Conservation (phyloP, 2,113 vertebrate genomes). For the Clarias gariepinus region DNA sequence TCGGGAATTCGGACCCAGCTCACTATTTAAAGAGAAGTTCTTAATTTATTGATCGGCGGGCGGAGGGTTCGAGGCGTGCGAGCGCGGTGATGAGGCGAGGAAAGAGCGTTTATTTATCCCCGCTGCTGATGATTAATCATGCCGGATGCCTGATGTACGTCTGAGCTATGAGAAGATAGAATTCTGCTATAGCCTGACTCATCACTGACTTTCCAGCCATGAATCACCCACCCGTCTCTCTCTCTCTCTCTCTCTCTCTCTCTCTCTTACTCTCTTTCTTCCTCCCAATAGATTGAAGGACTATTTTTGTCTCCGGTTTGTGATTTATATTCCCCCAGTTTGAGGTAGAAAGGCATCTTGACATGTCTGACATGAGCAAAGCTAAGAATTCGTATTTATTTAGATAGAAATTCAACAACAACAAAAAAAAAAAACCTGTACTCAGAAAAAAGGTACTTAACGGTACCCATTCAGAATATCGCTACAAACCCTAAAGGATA, state of each 20-base stretch:
- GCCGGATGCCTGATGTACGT: slow-evolving; percentile 46
- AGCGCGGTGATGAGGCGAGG: slow-evolving; percentile 45
- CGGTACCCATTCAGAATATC: neutral
- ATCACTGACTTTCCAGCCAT: slow-evolving; percentile 33
- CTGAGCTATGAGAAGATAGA: slow-evolving; percentile 47
- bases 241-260: slow-evolving; percentile 22
- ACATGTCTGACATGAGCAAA: neutral
- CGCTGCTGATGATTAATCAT: slow-evolving; percentile 53
- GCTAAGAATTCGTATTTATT: neutral
- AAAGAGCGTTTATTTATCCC: slow-evolving; percentile 57
- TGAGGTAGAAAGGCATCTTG: neutral
- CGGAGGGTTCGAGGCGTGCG: slow-evolving; percentile 35
- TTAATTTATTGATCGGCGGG: slow-evolving; percentile 60
- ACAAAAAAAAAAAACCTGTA: neutral
- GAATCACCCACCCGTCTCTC: slow-evolving; percentile 35
- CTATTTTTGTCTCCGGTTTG: slow-evolving; percentile 6
- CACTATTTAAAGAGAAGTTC: slow-evolving; percentile 56
- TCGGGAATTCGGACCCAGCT: slow-evolving; percentile 55
- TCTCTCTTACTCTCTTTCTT: neutral
- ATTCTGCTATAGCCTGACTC: slow-evolving; percentile 31
- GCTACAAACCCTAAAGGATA: neutral
- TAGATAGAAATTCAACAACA: neutral
- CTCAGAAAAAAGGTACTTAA: neutral
- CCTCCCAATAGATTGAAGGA: slow-evolving; percentile 3
- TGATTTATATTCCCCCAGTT: slow-evolving; percentile 1